Evolutionary conservation across 2,888 invertebrate genomes (phyloP).

Genomic region (Adineta ricciae): DNA sequence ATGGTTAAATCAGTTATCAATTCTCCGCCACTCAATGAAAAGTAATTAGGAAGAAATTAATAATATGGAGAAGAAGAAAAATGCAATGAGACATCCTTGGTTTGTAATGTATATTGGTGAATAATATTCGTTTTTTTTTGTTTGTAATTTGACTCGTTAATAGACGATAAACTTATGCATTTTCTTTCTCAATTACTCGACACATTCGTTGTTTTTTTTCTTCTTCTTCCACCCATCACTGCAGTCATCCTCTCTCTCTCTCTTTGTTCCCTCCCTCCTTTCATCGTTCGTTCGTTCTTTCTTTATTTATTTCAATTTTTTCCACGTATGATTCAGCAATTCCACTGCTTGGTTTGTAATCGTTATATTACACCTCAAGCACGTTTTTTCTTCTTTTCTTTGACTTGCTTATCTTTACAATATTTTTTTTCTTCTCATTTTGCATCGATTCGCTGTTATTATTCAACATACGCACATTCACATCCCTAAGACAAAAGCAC

Average conservation of each 20-base stretch:
- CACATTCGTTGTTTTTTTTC: neutral
- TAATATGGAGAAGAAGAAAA: neutral
- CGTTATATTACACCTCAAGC: constrained; percentile 13
- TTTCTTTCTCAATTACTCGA: neutral
- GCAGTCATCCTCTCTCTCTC: no score
- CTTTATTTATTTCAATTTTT: neutral
- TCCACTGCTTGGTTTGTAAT: neutral
- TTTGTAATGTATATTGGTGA: neutral
- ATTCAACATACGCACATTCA: neutral
- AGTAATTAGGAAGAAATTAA: neutral
- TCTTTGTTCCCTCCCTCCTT: neutral
- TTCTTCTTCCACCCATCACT: neutral
- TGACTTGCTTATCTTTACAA: neutral
- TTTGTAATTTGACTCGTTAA: neutral
- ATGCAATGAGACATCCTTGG: neutral
- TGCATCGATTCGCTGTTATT: neutral
- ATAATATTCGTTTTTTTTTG: neutral
- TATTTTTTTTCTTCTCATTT: neutral
- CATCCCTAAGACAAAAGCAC: neutral
- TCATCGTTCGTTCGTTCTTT: neutral
- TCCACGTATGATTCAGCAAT: neutral
- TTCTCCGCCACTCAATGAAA: neutral
- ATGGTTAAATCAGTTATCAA: neutral
- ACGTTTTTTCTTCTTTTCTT: neutral
- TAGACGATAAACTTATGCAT: neutral